phyloP scores from a whole-genome alignment of 2,797 vertebrate species.

The Myoxocephalus aenaeus region DNA sequence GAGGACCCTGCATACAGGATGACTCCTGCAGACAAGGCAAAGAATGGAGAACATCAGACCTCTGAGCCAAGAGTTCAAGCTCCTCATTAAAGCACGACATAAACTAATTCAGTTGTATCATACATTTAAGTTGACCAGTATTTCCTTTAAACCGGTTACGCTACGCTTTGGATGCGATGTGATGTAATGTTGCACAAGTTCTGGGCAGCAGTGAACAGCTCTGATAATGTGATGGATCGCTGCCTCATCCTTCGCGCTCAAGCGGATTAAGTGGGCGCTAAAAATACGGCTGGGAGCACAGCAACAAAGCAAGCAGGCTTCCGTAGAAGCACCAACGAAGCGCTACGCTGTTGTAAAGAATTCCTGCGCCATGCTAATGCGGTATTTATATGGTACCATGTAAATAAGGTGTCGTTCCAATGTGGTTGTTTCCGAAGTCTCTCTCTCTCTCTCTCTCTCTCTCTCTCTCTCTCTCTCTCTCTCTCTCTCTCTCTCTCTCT shows the following conservation, averaged over 20 bases:
- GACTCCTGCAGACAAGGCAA: constrained; percentile 65
- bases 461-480: neutral
- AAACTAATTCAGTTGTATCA: neutral
- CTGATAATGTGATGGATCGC: constrained; percentile 49
- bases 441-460: neutral
- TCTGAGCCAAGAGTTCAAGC: neutral
- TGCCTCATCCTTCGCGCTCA: constrained; percentile 52
- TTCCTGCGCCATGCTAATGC: constrained; percentile 26
- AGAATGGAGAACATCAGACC: constrained; percentile 23
- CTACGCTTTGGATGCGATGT: constrained; percentile 28
- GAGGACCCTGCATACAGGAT: constrained; percentile 87
- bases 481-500: too few species aligned
- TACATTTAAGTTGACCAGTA: neutral
- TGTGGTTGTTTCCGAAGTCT: constrained; percentile 3
- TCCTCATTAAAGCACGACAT: neutral
- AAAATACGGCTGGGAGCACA: constrained; percentile 73
- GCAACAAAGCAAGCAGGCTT: constrained; percentile 60
- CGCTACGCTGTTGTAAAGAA: constrained; percentile 13
- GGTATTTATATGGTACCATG: constrained; percentile 8
- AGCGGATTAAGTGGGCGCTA: constrained; percentile 65
- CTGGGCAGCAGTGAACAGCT: constrained; percentile 30
- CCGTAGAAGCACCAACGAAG: neutral
- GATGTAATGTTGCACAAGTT: constrained; percentile 65
- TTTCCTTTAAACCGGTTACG: neutral
- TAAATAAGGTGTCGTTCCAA: constrained; percentile 12